A percentile compares a stretch with the other conserved stretches of the same genome.
Conservation (phyloP, 2,113 vertebrate genomes). For the Eolophus roseicapilla region DNA sequence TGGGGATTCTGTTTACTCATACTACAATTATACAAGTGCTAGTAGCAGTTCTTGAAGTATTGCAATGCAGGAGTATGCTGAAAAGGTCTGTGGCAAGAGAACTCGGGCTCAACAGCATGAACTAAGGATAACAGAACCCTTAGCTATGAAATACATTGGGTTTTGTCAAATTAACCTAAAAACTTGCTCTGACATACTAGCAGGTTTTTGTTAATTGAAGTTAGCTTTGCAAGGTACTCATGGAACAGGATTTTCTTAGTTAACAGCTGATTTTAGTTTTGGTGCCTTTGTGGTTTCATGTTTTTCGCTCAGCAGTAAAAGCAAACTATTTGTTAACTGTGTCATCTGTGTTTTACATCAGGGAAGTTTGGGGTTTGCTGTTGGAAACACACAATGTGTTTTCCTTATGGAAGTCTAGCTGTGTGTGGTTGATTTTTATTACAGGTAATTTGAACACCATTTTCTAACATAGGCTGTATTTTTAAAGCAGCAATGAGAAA, state of each 20-base stretch:
- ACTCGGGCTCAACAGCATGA: neutral
- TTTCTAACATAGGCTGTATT: neutral
- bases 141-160: neutral
- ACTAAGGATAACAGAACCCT: neutral
- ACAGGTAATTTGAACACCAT: neutral
- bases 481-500: neutral
- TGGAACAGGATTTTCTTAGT: neutral
- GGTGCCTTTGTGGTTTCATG: neutral
- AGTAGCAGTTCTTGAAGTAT: neutral
- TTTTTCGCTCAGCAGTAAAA: neutral
- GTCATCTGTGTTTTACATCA: slow-evolving; percentile 31
- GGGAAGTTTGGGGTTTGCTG: slow-evolving; percentile 7
- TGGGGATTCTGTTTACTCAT: neutral
- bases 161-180: neutral
- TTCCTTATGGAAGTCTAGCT: neutral
- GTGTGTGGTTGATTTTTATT: neutral
- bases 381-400: slow-evolving; percentile 10
- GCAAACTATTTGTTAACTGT: neutral
- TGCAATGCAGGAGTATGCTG: neutral
- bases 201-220: neutral
- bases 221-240: neutral
- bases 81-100: neutral
- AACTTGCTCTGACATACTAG: neutral
- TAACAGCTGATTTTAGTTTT: neutral
- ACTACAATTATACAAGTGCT: neutral